phyloP scores from a whole-genome alignment of 2,797 vertebrate species.

The Steatocranus sp. region DNA sequence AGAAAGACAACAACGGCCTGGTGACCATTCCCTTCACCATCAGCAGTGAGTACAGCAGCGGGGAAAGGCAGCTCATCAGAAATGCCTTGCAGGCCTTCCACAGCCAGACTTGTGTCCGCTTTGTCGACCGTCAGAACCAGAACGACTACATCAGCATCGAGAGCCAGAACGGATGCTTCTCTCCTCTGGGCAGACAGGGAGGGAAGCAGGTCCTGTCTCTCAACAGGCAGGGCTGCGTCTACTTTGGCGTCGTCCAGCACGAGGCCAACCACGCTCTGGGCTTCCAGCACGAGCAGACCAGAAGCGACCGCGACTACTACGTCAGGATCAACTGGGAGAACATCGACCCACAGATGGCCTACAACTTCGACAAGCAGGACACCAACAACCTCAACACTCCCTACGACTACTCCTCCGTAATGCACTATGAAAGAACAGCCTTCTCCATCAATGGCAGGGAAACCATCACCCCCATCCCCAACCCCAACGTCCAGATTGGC shows the following conservation, averaged over 20 bases:
- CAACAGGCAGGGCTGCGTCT: slow-evolving; percentile 61
- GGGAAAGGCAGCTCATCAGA: slow-evolving; percentile 1
- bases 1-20: slow-evolving; percentile 1
- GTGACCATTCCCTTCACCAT: slow-evolving; percentile 26
- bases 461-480: too few species aligned
- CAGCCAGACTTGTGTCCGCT: slow-evolving; percentile 29
- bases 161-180: slow-evolving; percentile 57
- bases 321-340: slow-evolving; percentile 72
- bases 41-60: neutral
- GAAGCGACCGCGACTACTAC: slow-evolving; percentile 69
- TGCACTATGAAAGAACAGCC: slow-evolving; percentile 54
- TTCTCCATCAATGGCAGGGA: too few species aligned
- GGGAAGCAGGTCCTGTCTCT: slow-evolving; percentile 72
- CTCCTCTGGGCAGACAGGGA: slow-evolving; percentile 62
- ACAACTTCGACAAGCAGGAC: slow-evolving; percentile 57
- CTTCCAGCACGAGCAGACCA: slow-evolving; percentile 72
- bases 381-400: slow-evolving; percentile 68
- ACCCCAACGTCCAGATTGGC: neutral
- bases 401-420: slow-evolving; percentile 70
- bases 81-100: neutral
- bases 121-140: slow-evolving; percentile 6
- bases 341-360: slow-evolving; percentile 12
- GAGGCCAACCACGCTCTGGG: neutral
- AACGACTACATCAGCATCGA: slow-evolving; percentile 31
- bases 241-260: slow-evolving; percentile 65